phyloP scores from a whole-genome alignment of 2,888 invertebrate species.

The Anarsia innoxiella region DNA sequence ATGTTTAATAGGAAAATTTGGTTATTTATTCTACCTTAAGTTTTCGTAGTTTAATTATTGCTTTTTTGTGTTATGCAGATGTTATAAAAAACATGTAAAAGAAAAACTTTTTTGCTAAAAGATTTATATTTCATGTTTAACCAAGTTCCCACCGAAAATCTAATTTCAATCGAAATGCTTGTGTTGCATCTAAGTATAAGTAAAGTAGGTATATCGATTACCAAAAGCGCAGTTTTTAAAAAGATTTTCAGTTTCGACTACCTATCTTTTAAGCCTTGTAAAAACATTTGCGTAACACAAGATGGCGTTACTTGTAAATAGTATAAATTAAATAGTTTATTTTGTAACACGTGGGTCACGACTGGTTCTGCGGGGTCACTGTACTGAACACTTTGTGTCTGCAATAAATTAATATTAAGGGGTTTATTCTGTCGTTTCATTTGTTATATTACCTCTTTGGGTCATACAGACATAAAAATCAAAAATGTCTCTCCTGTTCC shows the following conservation, averaged over 20 bases:
- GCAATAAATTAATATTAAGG: constrained; percentile 70
- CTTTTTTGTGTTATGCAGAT: constrained; percentile 16
- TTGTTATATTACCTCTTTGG: no score
- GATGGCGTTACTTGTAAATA: constrained; percentile 44
- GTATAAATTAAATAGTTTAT: constrained; percentile 26
- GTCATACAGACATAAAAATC: no score
- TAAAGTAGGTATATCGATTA: no score
- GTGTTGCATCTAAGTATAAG: no score
- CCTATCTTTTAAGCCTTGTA: background rate
- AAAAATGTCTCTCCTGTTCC: no score
- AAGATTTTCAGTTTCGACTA: background rate
- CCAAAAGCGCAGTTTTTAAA: no score
- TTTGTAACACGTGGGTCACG: constrained; percentile 56
- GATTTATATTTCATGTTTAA: no score
- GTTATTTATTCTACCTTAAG: constrained; percentile 57
- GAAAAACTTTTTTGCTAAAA: constrained; percentile 1
- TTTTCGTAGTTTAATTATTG: constrained; percentile 21
- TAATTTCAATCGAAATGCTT: no score
- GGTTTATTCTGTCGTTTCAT: constrained; percentile 31
- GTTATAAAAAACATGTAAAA: background rate
- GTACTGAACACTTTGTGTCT: constrained; percentile 67
- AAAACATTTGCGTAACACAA: constrained; percentile 6
- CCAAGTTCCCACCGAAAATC: no score
- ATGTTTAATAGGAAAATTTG: constrained; percentile 58
- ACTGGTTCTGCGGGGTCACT: constrained; percentile 64